phyloP scores from a whole-genome alignment of 2,888 invertebrate species.

The Stegophylla sp. region DNA sequence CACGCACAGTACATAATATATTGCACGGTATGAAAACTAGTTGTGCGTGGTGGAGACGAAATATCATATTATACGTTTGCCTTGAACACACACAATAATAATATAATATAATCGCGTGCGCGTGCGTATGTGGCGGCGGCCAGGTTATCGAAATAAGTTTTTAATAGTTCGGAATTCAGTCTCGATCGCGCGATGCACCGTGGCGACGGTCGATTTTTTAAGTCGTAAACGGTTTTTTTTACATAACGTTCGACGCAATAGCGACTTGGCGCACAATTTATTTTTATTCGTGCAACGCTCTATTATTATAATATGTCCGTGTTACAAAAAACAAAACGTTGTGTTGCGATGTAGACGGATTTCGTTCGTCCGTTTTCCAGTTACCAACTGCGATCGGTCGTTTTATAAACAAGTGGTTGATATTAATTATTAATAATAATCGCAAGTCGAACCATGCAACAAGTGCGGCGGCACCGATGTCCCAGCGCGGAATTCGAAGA shows the following conservation, averaged over 20 bases:
- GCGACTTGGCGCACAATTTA: no score
- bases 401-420: background rate
- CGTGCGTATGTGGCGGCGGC: slow-evolving; percentile 20
- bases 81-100: no score
- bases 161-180: slow-evolving; percentile 48
- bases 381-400: no score
- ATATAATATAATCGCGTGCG: slow-evolving; percentile 50
- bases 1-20: background rate
- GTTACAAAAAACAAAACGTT: background rate
- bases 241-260: background rate
- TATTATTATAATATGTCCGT: background rate
- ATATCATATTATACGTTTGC: slow-evolving; percentile 50
- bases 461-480: slow-evolving; percentile 45
- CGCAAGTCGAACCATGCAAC: slow-evolving; percentile 38
- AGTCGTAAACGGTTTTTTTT: slow-evolving; percentile 16
- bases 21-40: slow-evolving; percentile 26
- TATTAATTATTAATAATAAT: background rate
- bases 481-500: slow-evolving; percentile 41
- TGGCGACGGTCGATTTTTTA: slow-evolving; percentile 37
- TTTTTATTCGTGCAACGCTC: background rate
- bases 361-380: background rate
- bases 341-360: background rate
- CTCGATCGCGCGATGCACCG: slow-evolving; percentile 44
- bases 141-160: slow-evolving; percentile 39
- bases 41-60: slow-evolving; percentile 13